Evolutionary conservation across 2,113 vertebrate species (phyloP), one percentile per base, ranked within the genome.

Genomic region (Callorhinus ursinus): DNA sequence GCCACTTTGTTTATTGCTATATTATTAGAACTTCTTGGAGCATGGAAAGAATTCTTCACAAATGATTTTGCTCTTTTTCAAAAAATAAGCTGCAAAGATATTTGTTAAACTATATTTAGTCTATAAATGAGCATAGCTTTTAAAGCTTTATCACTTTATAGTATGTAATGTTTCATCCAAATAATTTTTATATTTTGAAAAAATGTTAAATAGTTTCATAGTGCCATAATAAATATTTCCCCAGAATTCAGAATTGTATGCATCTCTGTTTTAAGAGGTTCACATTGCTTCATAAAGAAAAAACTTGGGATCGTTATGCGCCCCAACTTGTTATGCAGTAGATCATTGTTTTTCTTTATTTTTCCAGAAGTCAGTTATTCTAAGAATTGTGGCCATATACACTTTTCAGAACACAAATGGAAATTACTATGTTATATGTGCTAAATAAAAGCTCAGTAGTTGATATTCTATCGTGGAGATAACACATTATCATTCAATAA

Each of bases 1-100:
- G 99, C 98, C 96, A 98, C 97, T 97, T 81, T 96, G 92, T 97
- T 97, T 97, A 98, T 96, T 98, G 97, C 98, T 98, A 86, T 97
- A 97, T 97, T 97, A 97, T 90, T 98, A 98, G 97, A 98, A 98
- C 95, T 98, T 98, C 97, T 98, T 96, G 92, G 98, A 99, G 99
- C 99, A 99, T 99, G 99, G 97, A 98, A 98, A 98, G 97, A 98
- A 97, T 98, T 98, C 93, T 97, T 98, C 95, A 92, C 95, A 97
- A 98, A 98, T 96, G 96, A 98, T 97, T 98, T 96, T 93, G 90
- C 97, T 97, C 67, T 96, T 94, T 98, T 98, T 98, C 97, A 98
- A 98, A 97, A 98, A 95, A 88, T 87, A 98, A 97, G 84, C 88
- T 98, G 89, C 71, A 96, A 88, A 97, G 79, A 63, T 86, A 88